Evolutionary conservation across 2,113 vertebrate genomes (phyloP).

Genomic region (Ailuropoda melanoleuca): DNA sequence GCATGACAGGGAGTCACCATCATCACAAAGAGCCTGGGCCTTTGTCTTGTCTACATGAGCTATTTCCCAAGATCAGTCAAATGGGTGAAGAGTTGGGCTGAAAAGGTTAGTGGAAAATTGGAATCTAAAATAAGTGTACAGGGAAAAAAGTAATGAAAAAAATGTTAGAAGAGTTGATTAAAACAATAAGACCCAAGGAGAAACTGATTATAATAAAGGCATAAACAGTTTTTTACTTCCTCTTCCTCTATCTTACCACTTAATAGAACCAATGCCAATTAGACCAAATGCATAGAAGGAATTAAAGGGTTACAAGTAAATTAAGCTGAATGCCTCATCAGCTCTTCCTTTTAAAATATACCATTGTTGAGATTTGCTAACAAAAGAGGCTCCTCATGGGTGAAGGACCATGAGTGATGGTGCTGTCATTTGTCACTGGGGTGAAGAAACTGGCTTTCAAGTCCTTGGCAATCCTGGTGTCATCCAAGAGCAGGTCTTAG

Average conservation of each 20-base stretch:
- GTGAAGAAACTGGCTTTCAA: slow-evolving; percentile 26
- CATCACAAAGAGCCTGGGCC: neutral
- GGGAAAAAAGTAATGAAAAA: neutral
- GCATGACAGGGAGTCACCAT: too few relatives aligned
- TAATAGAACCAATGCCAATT: neutral
- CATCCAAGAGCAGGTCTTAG: neutral
- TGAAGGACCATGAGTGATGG: neutral
- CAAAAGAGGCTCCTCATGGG: neutral
- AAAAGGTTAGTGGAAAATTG: neutral
- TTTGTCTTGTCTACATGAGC: neutral
- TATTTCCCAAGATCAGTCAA: neutral
- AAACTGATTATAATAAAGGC: neutral
- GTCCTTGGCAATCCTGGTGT: neutral
- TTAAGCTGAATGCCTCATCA: neutral
- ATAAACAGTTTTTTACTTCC: neutral
- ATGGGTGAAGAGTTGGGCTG: neutral
- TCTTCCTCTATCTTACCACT: neutral
- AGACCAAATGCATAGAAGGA: slow-evolving; percentile 42
- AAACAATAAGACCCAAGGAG: neutral
- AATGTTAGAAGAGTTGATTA: slow-evolving; percentile 21
- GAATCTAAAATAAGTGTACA: neutral
- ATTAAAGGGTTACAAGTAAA: slow-evolving; percentile 45
- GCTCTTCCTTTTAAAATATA: slow-evolving; percentile 1
- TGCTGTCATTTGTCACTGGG: neutral
- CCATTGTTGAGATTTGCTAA: neutral